These are phyloP conservation scores for Neosilurus mollespiculum DNA, from an alignment of 2,797 vertebrate species.

Conservation along the genomic window DNA sequence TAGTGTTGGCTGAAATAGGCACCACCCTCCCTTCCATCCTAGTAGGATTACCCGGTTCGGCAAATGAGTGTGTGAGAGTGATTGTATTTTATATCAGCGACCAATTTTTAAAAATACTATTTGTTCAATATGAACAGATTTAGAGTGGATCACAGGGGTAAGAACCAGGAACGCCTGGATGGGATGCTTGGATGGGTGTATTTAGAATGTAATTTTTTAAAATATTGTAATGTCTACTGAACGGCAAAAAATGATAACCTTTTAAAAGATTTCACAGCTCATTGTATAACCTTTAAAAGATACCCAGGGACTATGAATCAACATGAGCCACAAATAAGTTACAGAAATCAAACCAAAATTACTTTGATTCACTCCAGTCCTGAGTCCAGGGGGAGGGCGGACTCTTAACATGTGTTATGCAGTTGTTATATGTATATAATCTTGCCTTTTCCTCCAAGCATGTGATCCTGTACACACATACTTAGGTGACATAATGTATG, in stretches of 20 bases:
- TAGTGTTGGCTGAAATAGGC: no score
- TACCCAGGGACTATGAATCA: neutral
- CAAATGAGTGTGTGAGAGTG: no score
- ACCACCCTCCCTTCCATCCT: no score
- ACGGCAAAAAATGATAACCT: neutral
- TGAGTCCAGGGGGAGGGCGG: neutral
- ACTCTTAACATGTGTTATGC: neutral
- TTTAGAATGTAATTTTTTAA: neutral
- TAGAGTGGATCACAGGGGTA: neutral
- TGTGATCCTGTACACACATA: neutral
- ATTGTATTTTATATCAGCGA: no score
- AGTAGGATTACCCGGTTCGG: no score
- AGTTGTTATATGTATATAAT: neutral
- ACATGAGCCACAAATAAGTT: neutral
- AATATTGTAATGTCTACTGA: neutral
- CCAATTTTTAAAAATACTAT: neutral
- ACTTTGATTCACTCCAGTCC: neutral
- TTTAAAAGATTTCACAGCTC: neutral
- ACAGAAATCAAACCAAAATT: neutral
- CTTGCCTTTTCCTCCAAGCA: neutral
- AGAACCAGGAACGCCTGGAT: neutral
- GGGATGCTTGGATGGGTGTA: neutral
- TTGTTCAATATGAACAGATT: neutral
- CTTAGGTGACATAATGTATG: conserved; percentile 4
- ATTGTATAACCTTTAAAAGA: neutral